Percentiles rank a stretch among this genome's conserved stretches.
Conservation (phyloP, 2,113 vertebrate species). For the Panthera uncia region DNA sequence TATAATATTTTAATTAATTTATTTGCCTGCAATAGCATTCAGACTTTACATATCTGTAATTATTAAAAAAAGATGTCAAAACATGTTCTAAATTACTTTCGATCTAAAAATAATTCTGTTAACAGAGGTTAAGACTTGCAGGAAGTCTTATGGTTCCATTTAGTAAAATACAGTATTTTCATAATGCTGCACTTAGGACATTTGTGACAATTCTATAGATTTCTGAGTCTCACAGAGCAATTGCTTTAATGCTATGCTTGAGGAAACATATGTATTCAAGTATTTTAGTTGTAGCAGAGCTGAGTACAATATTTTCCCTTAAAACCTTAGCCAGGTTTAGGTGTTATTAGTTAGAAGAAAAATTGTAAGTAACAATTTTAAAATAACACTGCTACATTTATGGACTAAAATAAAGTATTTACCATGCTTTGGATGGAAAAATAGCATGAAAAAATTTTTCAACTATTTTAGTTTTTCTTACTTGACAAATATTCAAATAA, state of each 20-base stretch:
- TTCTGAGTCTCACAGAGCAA: not conserved
- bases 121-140: not conserved
- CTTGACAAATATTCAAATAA: not conserved
- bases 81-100: not conserved
- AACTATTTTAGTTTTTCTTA: not conserved
- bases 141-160: not conserved
- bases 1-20: not conserved
- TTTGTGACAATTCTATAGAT: not conserved
- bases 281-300: not conserved
- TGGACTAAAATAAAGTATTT: not conserved
- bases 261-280: not conserved
- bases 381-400: not conserved
- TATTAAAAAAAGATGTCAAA: not conserved
- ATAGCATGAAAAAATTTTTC: not conserved
- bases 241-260: not conserved
- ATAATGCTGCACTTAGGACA: not conserved
- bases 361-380: not conserved
- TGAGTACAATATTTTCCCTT: not conserved
- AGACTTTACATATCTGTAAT: not conserved
- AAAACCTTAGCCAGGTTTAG: not conserved
- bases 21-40: not conserved
- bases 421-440: not conserved
- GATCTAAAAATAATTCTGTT: constrained; percentile 12
- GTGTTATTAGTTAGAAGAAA: not conserved
- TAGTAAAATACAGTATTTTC: not conserved